These are phyloP conservation scores for Manacus vitellinus DNA, from an alignment of 2,113 vertebrate species.

Conservation along the genomic window DNA sequence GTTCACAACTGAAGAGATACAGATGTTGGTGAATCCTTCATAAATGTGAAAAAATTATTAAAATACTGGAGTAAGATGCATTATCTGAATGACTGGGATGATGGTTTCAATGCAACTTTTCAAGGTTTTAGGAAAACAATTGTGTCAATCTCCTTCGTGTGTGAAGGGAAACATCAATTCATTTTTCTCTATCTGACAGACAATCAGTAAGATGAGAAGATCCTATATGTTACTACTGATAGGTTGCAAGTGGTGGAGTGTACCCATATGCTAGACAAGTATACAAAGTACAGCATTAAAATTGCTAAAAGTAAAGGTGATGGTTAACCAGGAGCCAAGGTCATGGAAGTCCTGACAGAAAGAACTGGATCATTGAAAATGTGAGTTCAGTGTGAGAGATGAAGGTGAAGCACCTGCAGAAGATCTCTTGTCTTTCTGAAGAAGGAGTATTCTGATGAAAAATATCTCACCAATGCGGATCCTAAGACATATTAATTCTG, in stretches of 20 bases:
- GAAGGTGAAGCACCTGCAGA: neutral
- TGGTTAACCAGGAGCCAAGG: neutral
- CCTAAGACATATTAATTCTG: neutral
- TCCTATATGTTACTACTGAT: neutral
- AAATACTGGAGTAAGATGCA: neutral
- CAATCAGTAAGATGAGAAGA: neutral
- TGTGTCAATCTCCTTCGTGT: neutral
- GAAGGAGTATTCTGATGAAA: neutral
- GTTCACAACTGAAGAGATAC: neutral
- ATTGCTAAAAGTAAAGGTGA: neutral
- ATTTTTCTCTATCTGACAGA: neutral
- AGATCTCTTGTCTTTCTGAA: neutral
- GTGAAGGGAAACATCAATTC: neutral
- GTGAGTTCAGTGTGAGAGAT: neutral
- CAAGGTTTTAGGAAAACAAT: neutral
- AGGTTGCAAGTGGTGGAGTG: neutral
- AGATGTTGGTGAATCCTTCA: neutral
- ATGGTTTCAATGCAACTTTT: neutral
- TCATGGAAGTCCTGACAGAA: neutral
- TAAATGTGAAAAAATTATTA: neutral
- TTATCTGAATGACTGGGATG: neutral
- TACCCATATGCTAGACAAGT: neutral
- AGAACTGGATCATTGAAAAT: neutral
- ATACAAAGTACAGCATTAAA: neutral
- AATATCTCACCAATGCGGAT: neutral